Evolutionary conservation across 2,888 invertebrate species (phyloP).

Genomic region (Acrobeloides nanus): DNA sequence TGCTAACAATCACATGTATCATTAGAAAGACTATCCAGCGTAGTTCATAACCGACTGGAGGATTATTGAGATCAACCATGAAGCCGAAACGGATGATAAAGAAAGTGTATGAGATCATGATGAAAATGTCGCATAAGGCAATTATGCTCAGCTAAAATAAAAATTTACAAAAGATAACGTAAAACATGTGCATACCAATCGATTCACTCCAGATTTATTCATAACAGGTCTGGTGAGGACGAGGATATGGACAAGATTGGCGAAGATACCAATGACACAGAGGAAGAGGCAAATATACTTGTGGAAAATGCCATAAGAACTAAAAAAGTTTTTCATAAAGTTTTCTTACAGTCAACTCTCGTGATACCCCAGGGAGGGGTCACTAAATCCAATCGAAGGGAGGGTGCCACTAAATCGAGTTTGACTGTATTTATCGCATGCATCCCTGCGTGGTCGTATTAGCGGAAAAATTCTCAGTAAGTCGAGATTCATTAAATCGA

Average conservation of each 20-base stretch:
- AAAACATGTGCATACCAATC: slow-evolving; percentile 23
- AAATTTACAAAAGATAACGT: neutral
- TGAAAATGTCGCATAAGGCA: slow-evolving; percentile 49
- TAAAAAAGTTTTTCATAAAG: slow-evolving; percentile 12
- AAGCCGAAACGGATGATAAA: slow-evolving; percentile 36
- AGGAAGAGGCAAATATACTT: slow-evolving; percentile 25
- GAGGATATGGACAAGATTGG: slow-evolving; percentile 30
- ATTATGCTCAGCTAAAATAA: slow-evolving; percentile 27
- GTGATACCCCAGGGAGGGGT: too few species aligned
- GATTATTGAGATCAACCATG: slow-evolving; percentile 20
- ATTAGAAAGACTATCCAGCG: slow-evolving; percentile 27
- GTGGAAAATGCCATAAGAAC: slow-evolving; percentile 23
- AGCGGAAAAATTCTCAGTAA: too few species aligned
- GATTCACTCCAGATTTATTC: slow-evolving; percentile 35
- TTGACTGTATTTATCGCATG: too few species aligned
- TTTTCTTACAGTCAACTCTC: slow-evolving; percentile 3
- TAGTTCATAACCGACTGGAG: slow-evolving; percentile 28
- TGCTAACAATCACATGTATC: slow-evolving; percentile 13
- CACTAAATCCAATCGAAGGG: neutral
- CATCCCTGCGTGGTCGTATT: too few species aligned
- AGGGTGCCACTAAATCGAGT: neutral
- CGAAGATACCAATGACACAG: slow-evolving; percentile 30
- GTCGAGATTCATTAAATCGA: too few species aligned
- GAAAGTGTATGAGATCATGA: slow-evolving; percentile 43
- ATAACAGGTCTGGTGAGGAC: slow-evolving; percentile 33